Percentiles rank a stretch among this genome's conserved stretches.
phyloP scores from a whole-genome alignment of 2,797 vertebrate genomes.

The Enteromius afrohamiltoni region DNA sequence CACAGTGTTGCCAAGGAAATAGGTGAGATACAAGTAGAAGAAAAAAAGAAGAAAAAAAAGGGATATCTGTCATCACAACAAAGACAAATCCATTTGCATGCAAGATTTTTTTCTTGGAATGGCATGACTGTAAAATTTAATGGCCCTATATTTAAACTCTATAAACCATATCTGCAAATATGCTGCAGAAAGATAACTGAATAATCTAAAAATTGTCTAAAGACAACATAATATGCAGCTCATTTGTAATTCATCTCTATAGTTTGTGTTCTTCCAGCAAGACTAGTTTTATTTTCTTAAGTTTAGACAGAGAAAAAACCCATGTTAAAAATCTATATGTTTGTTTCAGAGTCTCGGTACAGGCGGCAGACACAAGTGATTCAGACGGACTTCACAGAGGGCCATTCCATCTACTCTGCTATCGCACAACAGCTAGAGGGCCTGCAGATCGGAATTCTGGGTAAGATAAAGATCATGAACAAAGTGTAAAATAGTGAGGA shows the following conservation, averaged over 20 bases:
- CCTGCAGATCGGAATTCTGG: constrained; percentile 82
- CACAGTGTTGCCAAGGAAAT: constrained; percentile 74
- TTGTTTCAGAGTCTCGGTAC: constrained; percentile 68
- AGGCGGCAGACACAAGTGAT: constrained; percentile 73
- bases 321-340: no score
- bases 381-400: constrained; percentile 78
- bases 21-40: constrained; percentile 65
- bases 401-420: constrained; percentile 73
- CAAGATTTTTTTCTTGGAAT: background rate
- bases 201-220: background rate
- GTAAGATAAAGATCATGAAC: constrained; percentile 65
- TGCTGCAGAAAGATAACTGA: background rate
- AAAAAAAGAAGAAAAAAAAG: background rate
- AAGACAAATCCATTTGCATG: background rate
- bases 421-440: constrained; percentile 71
- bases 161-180: background rate
- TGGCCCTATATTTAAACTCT: background rate
- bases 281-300: background rate
- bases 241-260: background rate
- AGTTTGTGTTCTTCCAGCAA: background rate
- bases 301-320: constrained; percentile 27
- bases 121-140: background rate
- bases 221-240: background rate
- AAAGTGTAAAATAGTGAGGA: background rate
- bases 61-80: background rate